Percentiles rank a stretch among this genome's conserved stretches.
These are phyloP conservation scores for Marasmarcha lunaedactyla DNA, from an alignment of 2,888 invertebrate genomes.

Conservation along the genomic window DNA sequence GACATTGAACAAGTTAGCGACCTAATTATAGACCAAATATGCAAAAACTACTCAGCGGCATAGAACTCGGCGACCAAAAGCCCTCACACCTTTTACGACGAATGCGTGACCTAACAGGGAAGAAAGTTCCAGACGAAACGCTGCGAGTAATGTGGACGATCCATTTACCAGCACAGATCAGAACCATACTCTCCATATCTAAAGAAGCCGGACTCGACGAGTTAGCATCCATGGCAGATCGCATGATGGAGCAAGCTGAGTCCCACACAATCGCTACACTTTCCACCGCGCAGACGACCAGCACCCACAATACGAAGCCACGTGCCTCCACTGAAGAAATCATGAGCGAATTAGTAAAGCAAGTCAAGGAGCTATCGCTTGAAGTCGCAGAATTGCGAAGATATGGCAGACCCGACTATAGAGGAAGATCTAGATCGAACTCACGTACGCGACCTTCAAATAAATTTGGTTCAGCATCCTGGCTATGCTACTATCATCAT, in stretches of 20 bases:
- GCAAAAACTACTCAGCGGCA: not conserved
- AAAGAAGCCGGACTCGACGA: constrained; percentile 7
- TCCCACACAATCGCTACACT: constrained; percentile 3
- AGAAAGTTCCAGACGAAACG: constrained; percentile 5
- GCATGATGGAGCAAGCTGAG: constrained; percentile 3
- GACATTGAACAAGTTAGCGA: constrained; percentile 11
- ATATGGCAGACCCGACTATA: not conserved
- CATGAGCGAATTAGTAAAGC: not conserved
- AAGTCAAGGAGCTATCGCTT: constrained; percentile 2
- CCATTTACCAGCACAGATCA: constrained; percentile 5
- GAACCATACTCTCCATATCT: constrained; percentile 6
- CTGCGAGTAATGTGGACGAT: constrained; percentile 6
- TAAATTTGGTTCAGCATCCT: not conserved
- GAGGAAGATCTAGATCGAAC: constrained; percentile 1
- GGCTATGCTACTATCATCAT: constrained; percentile 11
- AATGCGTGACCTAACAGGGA: constrained; percentile 3
- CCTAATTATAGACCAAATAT: constrained; percentile 6
- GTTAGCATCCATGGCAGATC: constrained; percentile 7
- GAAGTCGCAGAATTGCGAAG: constrained; percentile 5
- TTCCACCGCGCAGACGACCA: not conserved
- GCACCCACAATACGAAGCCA: not conserved
- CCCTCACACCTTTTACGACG: constrained; percentile 4
- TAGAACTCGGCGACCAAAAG: constrained; percentile 8
- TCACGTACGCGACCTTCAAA: not conserved
- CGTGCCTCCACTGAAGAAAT: not conserved